Conservation (phyloP, 2,113 vertebrate genomes). For the Leptobrachium leishanense region DNA sequence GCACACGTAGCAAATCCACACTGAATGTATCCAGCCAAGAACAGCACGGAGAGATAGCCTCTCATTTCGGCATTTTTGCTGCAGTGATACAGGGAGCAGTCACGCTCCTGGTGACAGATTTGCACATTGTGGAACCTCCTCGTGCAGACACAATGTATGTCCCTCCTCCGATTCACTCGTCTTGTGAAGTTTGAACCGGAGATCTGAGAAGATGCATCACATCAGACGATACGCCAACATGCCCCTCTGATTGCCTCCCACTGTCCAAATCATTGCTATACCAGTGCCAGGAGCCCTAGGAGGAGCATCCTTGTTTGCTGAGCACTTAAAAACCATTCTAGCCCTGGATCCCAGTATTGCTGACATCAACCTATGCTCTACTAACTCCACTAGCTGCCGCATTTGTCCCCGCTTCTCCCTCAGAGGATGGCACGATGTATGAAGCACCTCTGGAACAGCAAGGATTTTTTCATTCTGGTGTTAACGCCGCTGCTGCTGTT, state of each 20-base stretch:
- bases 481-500: conserved; percentile 66
- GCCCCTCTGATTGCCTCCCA: conserved; percentile 42
- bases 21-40: not conserved
- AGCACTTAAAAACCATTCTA: conserved; percentile 28
- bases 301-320: conserved; percentile 57
- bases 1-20: not conserved
- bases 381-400: conserved; percentile 17
- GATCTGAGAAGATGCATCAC: conserved; percentile 22
- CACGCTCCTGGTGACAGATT: conserved; percentile 6
- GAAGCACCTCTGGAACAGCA: conserved; percentile 64
- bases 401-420: conserved; percentile 15
- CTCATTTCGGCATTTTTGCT: conserved; percentile 5
- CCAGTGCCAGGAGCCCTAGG: conserved; percentile 26
- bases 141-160: not conserved
- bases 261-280: conserved; percentile 37
- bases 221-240: conserved; percentile 16
- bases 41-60: not conserved
- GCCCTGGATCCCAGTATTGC: not conserved
- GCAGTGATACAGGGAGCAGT: conserved; percentile 6
- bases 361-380: not conserved
- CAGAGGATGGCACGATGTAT: conserved; percentile 64
- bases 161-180: conserved; percentile 23
- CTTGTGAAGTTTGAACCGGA: conserved; percentile 25
- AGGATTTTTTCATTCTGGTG: conserved; percentile 66
- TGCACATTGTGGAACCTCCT: not conserved